These are phyloP conservation scores for Drosophila setifemur DNA, from an alignment of 1,140 invertebrate genomes.

Conservation along the genomic window DNA sequence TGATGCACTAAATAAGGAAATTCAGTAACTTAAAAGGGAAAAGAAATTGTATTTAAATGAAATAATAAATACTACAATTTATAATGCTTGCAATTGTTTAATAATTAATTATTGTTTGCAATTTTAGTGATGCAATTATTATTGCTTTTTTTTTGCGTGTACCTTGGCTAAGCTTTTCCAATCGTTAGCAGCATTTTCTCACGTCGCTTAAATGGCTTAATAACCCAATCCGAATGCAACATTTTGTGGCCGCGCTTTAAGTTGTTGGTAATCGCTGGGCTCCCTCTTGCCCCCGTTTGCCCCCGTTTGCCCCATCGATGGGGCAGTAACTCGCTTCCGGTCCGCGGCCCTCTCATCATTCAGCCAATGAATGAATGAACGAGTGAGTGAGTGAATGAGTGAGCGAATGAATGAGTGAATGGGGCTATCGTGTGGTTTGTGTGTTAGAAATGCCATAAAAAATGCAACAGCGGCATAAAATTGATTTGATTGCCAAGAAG, in stretches of 20 bases:
- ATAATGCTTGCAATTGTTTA: neutral
- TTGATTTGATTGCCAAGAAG: conserved; percentile 59
- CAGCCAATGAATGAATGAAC: conserved; percentile 27
- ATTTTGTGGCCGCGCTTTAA: conserved; percentile 56
- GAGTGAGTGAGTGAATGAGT: conserved; percentile 41
- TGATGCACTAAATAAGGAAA: too few relatives aligned
- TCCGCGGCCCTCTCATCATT: conserved; percentile 45
- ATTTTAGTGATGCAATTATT: neutral
- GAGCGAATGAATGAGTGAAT: conserved; percentile 36
- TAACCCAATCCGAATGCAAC: conserved; percentile 55
- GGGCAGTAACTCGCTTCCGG: conserved; percentile 49
- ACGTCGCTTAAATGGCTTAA: conserved; percentile 61
- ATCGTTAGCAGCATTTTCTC: conserved; percentile 50
- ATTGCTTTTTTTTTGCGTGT: neutral
- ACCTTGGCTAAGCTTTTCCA: conserved; percentile 18
- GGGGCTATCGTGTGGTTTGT: conserved; percentile 53
- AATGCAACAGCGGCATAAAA: conserved; percentile 56
- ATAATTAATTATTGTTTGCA: neutral
- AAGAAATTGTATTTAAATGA: too few relatives aligned
- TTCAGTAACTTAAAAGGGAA: too few relatives aligned
- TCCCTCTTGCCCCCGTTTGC: neutral
- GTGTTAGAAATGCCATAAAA: conserved; percentile 60
- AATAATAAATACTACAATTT: too few relatives aligned
- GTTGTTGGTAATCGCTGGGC: conserved; percentile 39
- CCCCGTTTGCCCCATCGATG: neutral